phyloP scores from a whole-genome alignment of 2,797 vertebrate species.

The Yasuhikotakia modesta region DNA sequence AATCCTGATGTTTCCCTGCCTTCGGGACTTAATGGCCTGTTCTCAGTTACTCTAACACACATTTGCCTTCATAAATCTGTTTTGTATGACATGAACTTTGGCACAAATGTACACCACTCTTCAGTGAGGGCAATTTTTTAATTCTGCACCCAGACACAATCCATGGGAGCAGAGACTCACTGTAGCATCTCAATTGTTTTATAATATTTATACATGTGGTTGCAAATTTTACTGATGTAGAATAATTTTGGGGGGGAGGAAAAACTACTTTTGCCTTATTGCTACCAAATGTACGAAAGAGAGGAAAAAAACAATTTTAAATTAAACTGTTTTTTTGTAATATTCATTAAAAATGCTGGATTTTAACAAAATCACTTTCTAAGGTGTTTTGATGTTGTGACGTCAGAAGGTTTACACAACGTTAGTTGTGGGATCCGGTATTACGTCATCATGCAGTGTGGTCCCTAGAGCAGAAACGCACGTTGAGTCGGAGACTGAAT shows the following conservation, averaged over 20 bases:
- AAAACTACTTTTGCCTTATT: constrained; percentile 78
- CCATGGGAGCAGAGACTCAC: constrained; percentile 64
- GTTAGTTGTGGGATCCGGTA: constrained; percentile 48
- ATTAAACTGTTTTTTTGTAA: constrained; percentile 75
- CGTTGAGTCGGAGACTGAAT: constrained; percentile 25
- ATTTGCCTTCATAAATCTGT: constrained; percentile 30
- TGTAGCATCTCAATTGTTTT: constrained; percentile 74
- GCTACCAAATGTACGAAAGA: constrained; percentile 76
- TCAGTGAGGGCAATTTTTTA: constrained; percentile 36
- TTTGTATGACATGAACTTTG: constrained; percentile 39
- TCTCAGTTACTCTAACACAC: constrained; percentile 19
- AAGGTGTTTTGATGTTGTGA: background rate
- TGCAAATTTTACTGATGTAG: constrained; percentile 72
- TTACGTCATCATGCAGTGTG: constrained; percentile 83
- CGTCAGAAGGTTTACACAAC: constrained; percentile 5
- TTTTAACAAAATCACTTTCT: constrained; percentile 66
- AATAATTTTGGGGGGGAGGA: constrained; percentile 67
- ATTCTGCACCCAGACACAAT: constrained; percentile 47
- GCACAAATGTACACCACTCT: constrained; percentile 39
- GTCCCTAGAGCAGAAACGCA: constrained; percentile 24
- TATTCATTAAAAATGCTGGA: constrained; percentile 81
- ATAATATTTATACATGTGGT: constrained; percentile 76
- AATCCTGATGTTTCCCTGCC: background rate
- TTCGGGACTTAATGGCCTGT: constrained; percentile 12
- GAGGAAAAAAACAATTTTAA: constrained; percentile 62